Base-by-base conservation (phyloP, 2,797 vertebrate genomes). In the Gorsachius magnificus region DNA sequence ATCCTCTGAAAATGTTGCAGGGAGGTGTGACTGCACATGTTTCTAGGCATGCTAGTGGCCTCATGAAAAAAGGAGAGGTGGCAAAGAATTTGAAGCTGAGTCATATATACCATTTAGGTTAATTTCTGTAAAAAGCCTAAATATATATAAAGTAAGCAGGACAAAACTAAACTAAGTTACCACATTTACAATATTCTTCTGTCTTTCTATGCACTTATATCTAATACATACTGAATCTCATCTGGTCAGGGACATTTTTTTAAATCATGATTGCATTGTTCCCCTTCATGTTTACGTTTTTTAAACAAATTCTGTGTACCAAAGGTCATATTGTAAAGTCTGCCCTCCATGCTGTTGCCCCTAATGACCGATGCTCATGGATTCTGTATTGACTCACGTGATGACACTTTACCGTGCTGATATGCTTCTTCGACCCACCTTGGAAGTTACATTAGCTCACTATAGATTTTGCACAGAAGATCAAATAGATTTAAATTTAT, bases 401-500 rank as follows among this genome's bases (percentile, higher is more conserved):
- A 41, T 33, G 68, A 65, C 53, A 57, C 89, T 80, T 74, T 22
- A 51, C 74, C 24, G 18, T 61, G 28, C 28, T 64, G 66, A 57
- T 65, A 22, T 0, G 31, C 68, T 94, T 92, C 64, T 82, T 91
- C 5, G 0, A 71, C 77, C 66, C n/a, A 46, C 72, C 57, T 68
- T 93, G 79, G 54, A 90, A 93, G 74, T 83, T 90, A 54, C 50
- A 31, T 94, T 92, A 90, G 46, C 18, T 90, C 31, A 14, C 74
- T 92, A 91, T 80, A 83, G 90, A 95, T 96, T 95, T 94, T 92
- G 50, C 56, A 61, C 50, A 65, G 78, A 95, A 95, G 77, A 77
- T 95, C 89, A 94, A 95, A 93, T 57, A 93, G 75, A 93, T 96
- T 95, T 89, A 94, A 93, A 96, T 96, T 93, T 95, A 96, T 96